Conservation (phyloP, 1,140 invertebrate genomes). For the Anastrepha obliqua region DNA sequence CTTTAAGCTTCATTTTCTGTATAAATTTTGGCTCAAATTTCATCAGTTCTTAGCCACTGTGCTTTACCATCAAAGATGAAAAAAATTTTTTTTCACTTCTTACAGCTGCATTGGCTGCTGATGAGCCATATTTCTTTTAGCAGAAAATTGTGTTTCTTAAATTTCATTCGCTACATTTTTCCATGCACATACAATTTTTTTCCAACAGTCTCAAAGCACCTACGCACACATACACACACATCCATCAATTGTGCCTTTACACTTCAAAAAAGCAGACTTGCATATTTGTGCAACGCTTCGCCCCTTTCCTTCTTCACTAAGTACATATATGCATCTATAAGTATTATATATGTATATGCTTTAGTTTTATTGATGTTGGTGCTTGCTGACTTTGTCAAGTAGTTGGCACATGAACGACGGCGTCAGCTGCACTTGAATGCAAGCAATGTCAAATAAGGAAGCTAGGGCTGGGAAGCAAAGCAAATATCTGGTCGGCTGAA, state of each 20-base stretch:
- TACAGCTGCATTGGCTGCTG: neutral
- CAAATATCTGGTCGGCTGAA: neutral
- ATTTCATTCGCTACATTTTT: neutral
- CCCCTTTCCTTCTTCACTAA: neutral
- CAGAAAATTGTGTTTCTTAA: neutral
- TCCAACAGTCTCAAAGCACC: neutral
- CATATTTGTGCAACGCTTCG: neutral
- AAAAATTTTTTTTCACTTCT: neutral
- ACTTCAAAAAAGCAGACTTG: neutral
- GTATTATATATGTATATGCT: neutral
- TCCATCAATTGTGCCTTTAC: neutral
- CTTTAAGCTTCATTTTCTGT: no score
- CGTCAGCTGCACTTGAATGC: neutral
- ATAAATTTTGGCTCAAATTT: neutral
- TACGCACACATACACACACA: neutral
- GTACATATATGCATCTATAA: no score
- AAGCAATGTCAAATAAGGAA: neutral
- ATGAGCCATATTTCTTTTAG: neutral
- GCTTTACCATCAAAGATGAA: neutral
- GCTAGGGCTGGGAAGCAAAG: neutral
- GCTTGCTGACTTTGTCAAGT: conserved; percentile 10
- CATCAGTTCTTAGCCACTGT: neutral
- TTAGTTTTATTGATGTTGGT: neutral
- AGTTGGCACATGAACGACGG: neutral
- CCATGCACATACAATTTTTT: neutral